Evolutionary conservation across 2,888 invertebrate species (phyloP).

Genomic region (Harpalus rufipes): DNA sequence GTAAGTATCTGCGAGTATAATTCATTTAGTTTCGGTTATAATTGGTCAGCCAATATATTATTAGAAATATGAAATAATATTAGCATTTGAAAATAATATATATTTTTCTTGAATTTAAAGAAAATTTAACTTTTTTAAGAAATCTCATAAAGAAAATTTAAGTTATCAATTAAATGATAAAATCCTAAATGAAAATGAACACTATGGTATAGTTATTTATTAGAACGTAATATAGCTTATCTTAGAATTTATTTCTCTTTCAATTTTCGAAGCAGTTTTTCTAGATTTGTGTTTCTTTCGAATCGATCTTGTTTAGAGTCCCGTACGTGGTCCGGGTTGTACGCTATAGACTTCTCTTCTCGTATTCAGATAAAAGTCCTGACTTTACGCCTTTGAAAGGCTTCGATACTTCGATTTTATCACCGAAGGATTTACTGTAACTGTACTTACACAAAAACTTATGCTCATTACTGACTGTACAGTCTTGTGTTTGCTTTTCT

Average conservation of each 20-base stretch:
- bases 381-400: constrained; percentile 68
- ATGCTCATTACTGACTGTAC: constrained; percentile 72
- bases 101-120: no score
- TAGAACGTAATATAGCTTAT: no score
- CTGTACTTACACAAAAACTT: constrained; percentile 71
- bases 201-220: background rate
- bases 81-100: no score
- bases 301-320: background rate
- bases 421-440: constrained; percentile 70
- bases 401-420: constrained; percentile 71
- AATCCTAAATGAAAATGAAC: constrained; percentile 16
- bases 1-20: no score
- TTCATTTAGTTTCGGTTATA: no score
- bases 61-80: no score
- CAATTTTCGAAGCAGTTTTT: background rate
- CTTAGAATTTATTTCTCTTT: background rate
- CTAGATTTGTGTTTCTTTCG: background rate
- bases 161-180: no score
- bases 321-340: background rate
- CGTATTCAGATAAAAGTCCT: constrained; percentile 62
- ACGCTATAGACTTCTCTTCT: constrained; percentile 1
- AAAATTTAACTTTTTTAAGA: no score
- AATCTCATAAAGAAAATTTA: no score
- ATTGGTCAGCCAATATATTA: no score
- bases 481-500: constrained; percentile 69